Conservation (phyloP, 2,888 invertebrate species). For the Mamestra brassicae region DNA sequence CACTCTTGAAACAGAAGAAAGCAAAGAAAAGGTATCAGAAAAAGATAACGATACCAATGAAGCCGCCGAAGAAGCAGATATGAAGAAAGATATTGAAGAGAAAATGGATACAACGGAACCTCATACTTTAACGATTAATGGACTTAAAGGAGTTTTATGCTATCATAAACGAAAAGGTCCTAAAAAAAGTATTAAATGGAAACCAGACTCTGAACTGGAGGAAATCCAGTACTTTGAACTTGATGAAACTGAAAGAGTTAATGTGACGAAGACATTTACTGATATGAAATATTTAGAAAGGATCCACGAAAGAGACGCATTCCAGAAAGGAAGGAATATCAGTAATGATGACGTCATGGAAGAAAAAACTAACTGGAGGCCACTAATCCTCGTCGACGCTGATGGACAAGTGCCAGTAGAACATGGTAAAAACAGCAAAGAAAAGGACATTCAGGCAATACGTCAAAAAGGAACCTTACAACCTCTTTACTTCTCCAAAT, state of each 20-base stretch:
- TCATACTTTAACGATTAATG: slow-evolving; percentile 89
- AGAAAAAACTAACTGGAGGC: slow-evolving; percentile 94
- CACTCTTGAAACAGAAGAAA: slow-evolving; percentile 94
- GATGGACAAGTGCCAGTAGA: slow-evolving; percentile 92
- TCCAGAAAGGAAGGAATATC: slow-evolving; percentile 94
- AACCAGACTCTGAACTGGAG: slow-evolving; percentile 94
- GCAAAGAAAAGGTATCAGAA: slow-evolving; percentile 85
- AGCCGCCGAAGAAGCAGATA: slow-evolving; percentile 66
- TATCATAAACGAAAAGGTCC: slow-evolving; percentile 94
- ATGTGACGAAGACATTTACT: slow-evolving; percentile 97
- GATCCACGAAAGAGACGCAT: slow-evolving; percentile 95
- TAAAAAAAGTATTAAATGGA: slow-evolving; percentile 96
- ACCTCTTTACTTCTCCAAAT: slow-evolving; percentile 95
- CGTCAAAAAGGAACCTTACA: slow-evolving; percentile 96
- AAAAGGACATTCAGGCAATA: slow-evolving; percentile 96
- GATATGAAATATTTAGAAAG: slow-evolving; percentile 98
- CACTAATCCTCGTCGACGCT: slow-evolving; percentile 93
- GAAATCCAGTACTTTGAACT: slow-evolving; percentile 97
- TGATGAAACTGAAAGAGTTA: slow-evolving; percentile 98
- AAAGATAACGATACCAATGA: slow-evolving; percentile 77
- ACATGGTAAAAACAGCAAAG: slow-evolving; percentile 95
- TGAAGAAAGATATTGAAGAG: slow-evolving; percentile 78
- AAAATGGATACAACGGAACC: slow-evolving; percentile 82
- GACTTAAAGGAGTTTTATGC: slow-evolving; percentile 94
- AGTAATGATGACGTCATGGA: slow-evolving; percentile 95